phyloP scores from a whole-genome alignment of 30 jellyfish, hydroid and myxozoan species.

The Cassiopea xamachana region DNA sequence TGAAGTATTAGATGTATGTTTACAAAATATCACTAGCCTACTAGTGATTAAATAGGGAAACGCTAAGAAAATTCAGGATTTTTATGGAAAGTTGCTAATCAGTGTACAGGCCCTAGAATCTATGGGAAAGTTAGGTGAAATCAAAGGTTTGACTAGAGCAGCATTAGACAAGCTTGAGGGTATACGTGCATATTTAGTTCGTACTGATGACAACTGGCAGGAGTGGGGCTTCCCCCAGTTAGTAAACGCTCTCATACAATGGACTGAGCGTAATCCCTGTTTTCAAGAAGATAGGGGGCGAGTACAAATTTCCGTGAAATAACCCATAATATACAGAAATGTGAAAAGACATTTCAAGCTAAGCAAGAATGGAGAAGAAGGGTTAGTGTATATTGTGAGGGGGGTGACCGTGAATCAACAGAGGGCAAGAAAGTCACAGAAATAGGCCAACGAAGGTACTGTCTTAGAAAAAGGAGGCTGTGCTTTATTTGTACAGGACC shows the following conservation, averaged over 20 bases:
- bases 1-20: conserved; percentile 70
- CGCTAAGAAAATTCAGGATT: conserved; percentile 52
- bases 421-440: conserved; percentile 1
- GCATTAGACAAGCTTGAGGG: conserved; percentile 73
- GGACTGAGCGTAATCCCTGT: conserved; percentile 84
- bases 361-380: conserved; percentile 26
- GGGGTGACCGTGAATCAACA: conserved; percentile 8
- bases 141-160: conserved; percentile 65
- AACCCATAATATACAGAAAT: conserved; percentile 20
- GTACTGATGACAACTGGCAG: conserved; percentile 77
- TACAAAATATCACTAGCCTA: conserved; percentile 64
- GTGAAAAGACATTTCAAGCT: conserved; percentile 42
- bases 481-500: conserved; percentile 76
- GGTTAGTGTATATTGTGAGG: conserved; percentile 22
- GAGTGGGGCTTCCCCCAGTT: conserved; percentile 71
- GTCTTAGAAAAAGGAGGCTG: conserved; percentile 19
- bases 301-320: conserved; percentile 37
- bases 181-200: conserved; percentile 73
- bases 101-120: conserved; percentile 78
- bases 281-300: conserved; percentile 46
- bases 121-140: conserved; percentile 75
- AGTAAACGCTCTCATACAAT: conserved; percentile 58
- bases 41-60: conserved; percentile 58
- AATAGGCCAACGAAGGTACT: conserved; percentile 7
- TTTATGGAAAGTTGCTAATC: conserved; percentile 62